Evolutionary conservation across 2,113 vertebrate species (phyloP).

Genomic region (Ammodytes dubius): DNA sequence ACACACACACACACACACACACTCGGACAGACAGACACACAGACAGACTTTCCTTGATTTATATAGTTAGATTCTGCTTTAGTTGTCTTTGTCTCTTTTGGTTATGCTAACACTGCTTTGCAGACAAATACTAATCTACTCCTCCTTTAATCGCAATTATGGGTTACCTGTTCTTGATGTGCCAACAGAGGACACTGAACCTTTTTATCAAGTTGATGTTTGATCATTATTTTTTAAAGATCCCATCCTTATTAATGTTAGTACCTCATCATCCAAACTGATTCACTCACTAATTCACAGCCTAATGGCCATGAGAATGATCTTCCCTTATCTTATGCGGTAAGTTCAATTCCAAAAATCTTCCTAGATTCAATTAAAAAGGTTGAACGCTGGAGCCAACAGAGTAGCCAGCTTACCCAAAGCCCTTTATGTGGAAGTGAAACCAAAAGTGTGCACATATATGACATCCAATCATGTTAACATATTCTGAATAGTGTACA

Average conservation of each 20-base stretch:
- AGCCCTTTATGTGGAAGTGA: background rate
- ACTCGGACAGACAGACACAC: too few relatives aligned
- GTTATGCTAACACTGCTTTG: background rate
- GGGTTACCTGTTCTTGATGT: slow-evolving; percentile 5
- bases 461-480: background rate
- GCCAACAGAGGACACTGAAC: slow-evolving; percentile 30
- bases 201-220: slow-evolving; percentile 36
- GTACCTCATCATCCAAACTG: slow-evolving; percentile 45
- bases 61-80: background rate
- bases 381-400: background rate
- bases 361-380: background rate
- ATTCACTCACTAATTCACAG: slow-evolving; percentile 32
- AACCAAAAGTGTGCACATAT: background rate
- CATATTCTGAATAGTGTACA: background rate
- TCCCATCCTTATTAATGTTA: slow-evolving; percentile 32
- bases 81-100: background rate
- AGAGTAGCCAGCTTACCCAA: background rate
- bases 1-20: too few relatives aligned
- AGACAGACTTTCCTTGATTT: too few relatives aligned
- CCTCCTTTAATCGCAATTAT: slow-evolving; percentile 21
- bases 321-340: background rate
- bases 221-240: slow-evolving; percentile 31
- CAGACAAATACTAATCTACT: slow-evolving; percentile 2
- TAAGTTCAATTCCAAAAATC: background rate
- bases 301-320: background rate